Evolutionary conservation across 2,797 vertebrate genomes (phyloP), one percentile per base, ranked within the genome.

Genomic region (Chiroxiphia lanceolata): DNA sequence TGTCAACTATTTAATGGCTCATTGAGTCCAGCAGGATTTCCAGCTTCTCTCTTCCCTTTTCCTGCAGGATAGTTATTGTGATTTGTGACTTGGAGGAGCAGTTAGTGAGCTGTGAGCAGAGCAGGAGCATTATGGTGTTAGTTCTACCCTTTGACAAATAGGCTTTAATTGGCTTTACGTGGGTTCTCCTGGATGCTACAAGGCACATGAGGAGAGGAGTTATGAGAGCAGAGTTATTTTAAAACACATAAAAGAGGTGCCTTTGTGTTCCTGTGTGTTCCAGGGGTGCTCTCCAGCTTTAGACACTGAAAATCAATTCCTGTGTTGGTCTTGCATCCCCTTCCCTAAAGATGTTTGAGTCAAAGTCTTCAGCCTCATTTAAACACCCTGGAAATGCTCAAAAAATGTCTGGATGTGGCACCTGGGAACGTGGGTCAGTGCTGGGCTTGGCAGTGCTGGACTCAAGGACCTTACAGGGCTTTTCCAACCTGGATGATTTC

Each of bases 1-100:
- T 97, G 94, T 97, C 97, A 94, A 93, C 90, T 94, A 83, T 97
- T 97, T 96, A 95, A 96, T 61, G 92, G 95, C 95, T 97, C 96
- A 96, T 96, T 97, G 95, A 60, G 82, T 95, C 90, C 86, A 78
- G 95, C 85, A 85, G 94, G 88, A 90, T 96, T 95, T 94, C 57
- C 29, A 90, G 88, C 90, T 94, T 50, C 93, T 90, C 93, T 94
- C 93, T 70, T 59, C 74, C 38, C 11, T 54, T 54, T 95, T 90
- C 38, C 79, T 87, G n/a, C 33, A 31, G 88, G 70, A 44, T n/a
- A 79, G 79, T 95, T 95, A 87, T 31, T 90, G 95, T 97, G 96
- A 97, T 97, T 97, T 97, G 96, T 95, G 92, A 59, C 95, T 86
- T 31, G 6, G 40, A 93, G 93, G 81, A 95, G 38, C 82, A 83